phyloP scores from a whole-genome alignment of 2,113 vertebrate species.

The Sciurus niger region DNA sequence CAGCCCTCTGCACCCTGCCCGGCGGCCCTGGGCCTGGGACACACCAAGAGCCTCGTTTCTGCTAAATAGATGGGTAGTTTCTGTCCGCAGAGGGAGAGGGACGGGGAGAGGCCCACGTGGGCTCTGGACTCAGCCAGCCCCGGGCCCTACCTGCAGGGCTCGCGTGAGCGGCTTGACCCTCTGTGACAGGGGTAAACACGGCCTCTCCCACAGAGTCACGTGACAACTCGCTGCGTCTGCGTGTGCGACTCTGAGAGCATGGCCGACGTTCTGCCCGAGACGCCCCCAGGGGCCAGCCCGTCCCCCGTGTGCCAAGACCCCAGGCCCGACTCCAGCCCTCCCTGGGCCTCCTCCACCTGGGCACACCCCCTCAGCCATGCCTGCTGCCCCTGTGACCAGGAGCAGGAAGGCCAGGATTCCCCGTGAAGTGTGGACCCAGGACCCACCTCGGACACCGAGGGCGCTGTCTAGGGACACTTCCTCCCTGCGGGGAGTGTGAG shows the following conservation, averaged over 20 bases:
- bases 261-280: too few relatives aligned
- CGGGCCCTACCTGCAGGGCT: background rate
- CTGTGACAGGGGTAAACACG: background rate
- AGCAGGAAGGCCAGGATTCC: background rate
- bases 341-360: too few relatives aligned
- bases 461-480: too few relatives aligned
- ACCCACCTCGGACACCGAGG: accelerated
- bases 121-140: too few relatives aligned
- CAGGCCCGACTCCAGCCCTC: background rate
- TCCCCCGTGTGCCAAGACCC: background rate
- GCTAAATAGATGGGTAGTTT: background rate
- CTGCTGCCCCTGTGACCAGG: accelerated
- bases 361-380: accelerated
- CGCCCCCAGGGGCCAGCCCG: background rate
- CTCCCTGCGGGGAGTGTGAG: background rate
- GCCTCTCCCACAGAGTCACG: background rate
- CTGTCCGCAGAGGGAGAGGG: background rate
- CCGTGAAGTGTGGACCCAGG: background rate
- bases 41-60: background rate
- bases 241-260: too few relatives aligned
- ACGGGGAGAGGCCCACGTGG: too few relatives aligned
- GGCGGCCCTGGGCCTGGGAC: background rate
- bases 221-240: accelerated
- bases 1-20: background rate
- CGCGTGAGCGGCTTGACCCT: background rate